These are phyloP conservation scores for Meloidogyne floridensis DNA, from an alignment of 1,140 invertebrate genomes.

Conservation along the genomic window DNA sequence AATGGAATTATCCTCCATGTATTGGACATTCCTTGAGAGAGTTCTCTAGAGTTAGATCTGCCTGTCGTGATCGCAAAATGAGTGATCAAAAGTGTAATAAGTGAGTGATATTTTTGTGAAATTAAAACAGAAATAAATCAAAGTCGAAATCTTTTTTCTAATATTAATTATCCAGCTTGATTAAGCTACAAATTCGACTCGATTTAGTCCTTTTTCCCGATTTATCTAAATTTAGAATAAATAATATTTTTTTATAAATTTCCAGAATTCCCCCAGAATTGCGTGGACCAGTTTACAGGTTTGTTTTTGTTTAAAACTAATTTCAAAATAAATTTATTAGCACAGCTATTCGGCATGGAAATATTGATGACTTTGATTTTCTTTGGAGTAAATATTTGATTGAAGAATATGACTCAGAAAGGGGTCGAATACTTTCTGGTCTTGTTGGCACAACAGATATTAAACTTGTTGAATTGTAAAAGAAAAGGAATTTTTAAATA, in stretches of 20 bases:
- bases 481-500: neutral
- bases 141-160: too few relatives aligned
- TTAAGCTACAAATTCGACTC: too few relatives aligned
- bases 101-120: constrained; percentile 3
- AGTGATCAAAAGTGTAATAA: constrained; percentile 35
- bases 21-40: constrained; percentile 16
- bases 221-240: too few relatives aligned
- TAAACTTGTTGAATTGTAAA: constrained; percentile 18
- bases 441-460: constrained; percentile 21
- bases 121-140: too few relatives aligned
- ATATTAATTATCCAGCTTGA: too few relatives aligned
- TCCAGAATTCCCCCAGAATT: constrained; percentile 30
- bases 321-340: neutral
- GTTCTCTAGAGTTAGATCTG: constrained; percentile 23
- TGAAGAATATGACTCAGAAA: constrained; percentile 27
- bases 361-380: constrained; percentile 23
- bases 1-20: constrained; percentile 35
- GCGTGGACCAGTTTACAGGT: constrained; percentile 22
- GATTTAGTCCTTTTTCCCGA: too few relatives aligned
- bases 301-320: neutral
- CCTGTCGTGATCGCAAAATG: constrained; percentile 13
- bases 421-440: constrained; percentile 17
- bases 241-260: neutral
- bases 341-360: constrained; percentile 25
- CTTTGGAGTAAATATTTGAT: constrained; percentile 22